phyloP scores from a whole-genome alignment of 2,888 invertebrate genomes.

The Meta bourneti region DNA sequence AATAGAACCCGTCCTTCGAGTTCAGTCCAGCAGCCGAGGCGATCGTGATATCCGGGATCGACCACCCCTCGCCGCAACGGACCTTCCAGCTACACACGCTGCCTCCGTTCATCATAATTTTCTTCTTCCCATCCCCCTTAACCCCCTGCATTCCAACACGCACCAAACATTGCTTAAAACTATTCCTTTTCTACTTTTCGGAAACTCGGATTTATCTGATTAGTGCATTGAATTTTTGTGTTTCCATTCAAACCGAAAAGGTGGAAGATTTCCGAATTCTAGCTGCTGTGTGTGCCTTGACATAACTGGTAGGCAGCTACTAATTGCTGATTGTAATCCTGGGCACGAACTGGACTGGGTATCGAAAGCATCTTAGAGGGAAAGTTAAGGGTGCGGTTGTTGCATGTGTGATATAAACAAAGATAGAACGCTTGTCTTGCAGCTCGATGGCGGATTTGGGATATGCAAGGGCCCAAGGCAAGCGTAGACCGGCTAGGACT shows the following conservation, averaged over 20 bases:
- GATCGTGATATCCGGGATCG: conserved; percentile 76
- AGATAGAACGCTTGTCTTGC: neutral
- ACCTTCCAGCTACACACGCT: conserved; percentile 70
- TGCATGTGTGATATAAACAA: neutral
- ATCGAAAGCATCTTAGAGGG: neutral
- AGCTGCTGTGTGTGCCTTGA: neutral
- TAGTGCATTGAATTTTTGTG: no score
- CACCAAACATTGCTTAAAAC: neutral
- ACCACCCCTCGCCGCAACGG: conserved; percentile 63
- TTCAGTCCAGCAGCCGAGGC: conserved; percentile 55
- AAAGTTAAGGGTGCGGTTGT: neutral
- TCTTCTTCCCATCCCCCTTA: conserved; percentile 2
- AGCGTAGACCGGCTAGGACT: neutral
- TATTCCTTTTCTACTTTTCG: no score
- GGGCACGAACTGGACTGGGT: neutral
- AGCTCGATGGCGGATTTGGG: neutral
- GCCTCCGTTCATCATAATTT: conserved; percentile 62
- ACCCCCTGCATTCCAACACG: conserved; percentile 17
- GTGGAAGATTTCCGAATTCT: no score
- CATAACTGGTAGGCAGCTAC: neutral
- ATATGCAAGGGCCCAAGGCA: neutral
- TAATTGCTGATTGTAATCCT: neutral
- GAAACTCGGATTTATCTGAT: no score
- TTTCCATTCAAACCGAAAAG: no score
- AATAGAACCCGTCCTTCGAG: conserved; percentile 66